A percentile compares a stretch with the other conserved stretches of the same genome.
These are phyloP conservation scores for Anhinga rufa DNA, from an alignment of 2,113 vertebrate genomes.

Conservation along the genomic window DNA sequence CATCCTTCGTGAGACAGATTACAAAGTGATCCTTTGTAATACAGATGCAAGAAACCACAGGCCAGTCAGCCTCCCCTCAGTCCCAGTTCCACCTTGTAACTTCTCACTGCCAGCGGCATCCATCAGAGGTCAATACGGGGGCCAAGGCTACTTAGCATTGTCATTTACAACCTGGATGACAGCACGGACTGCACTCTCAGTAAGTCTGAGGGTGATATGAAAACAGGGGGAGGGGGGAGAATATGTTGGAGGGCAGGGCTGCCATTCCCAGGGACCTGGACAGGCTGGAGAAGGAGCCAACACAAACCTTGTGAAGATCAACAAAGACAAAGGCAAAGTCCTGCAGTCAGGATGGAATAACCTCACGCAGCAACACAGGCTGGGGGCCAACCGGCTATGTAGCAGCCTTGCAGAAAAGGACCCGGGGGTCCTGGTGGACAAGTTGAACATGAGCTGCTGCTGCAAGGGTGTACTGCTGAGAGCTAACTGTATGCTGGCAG, in stretches of 20 bases:
- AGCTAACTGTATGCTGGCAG: neutral
- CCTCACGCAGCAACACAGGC: neutral
- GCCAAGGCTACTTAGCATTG: neutral
- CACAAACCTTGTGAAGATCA: neutral
- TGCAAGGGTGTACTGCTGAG: neutral
- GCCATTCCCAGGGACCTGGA: neutral
- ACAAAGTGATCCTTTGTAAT: neutral
- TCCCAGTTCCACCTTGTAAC: neutral
- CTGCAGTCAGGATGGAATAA: neutral
- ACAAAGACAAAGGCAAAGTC: neutral
- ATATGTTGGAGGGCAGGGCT: neutral
- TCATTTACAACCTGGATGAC: neutral
- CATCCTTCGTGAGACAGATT: neutral
- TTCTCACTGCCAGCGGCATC: neutral
- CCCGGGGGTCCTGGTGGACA: neutral
- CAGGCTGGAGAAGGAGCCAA: neutral
- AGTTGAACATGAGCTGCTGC: neutral
- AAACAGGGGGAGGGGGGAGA: neutral
- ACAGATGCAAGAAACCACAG: neutral
- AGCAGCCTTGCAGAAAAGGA: neutral
- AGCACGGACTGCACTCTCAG: neutral
- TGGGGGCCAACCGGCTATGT: neutral
- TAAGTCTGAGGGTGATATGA: neutral
- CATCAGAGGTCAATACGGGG: neutral
- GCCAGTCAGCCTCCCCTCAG: neutral